Evolutionary conservation across 2,797 vertebrate species (phyloP), one percentile per base, ranked within the genome.

Genomic region (Nyctibius grandis): DNA sequence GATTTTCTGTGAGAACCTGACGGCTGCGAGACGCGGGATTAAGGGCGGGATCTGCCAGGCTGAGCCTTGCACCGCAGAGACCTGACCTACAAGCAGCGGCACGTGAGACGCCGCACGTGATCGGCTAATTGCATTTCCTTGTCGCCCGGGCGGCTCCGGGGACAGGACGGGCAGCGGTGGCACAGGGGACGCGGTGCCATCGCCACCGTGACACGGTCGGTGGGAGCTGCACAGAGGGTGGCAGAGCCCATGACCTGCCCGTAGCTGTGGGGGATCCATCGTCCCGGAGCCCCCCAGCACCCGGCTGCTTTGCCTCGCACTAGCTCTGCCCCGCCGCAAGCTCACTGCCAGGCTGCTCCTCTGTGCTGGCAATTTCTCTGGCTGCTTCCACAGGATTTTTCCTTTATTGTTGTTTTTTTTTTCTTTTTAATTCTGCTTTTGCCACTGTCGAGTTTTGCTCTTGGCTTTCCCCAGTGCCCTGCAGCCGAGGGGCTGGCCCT

Each of bases 131-230:
- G 69, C 63, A 7, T 47, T 45, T 60, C 67, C 74, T 67, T 7
- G 1, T 89, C 20, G 1, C 18, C 3, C 38, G 1, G 51, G 11
- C 0, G 2, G 61, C 77, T 53, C 61, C 2, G 5, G 63, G 54
- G 28, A 36, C 5, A n/a, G n/a, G n/a, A n/a, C n/a, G 0, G 60
- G 48, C 42, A 40, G n/a, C 3, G 4, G 42, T 44, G 79, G 84
- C 76, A 57, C 67, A 2, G 65, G 57, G 65, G 31, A 81, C 1
- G 4, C 0, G 0, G 31, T 29, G 36, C 21, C 8, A 1, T 57
- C 50, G 38, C 14, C 47, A 2, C 47, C 1, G 2, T 2, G 3
- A 3, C 4, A 61, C 7, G 5, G 51, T 29, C 0, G 1, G 15
- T 22, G 56, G 61, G 42, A 17, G 29, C 31, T 0, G n/a, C n/a